Conservation (phyloP, 2,797 vertebrate species). For the Sorex maritimensis region DNA sequence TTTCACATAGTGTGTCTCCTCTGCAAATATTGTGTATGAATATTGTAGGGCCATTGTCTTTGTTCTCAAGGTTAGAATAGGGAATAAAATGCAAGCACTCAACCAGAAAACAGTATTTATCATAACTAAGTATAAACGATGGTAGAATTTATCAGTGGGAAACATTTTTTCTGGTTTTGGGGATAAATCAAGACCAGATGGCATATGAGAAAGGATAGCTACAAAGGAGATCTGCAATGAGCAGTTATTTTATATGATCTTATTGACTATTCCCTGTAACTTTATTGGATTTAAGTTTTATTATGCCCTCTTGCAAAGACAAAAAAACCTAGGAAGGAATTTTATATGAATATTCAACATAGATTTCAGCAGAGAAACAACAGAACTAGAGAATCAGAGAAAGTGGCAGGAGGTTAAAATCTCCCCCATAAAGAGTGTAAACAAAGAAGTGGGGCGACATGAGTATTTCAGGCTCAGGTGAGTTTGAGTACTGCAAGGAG, state of each 20-base stretch:
- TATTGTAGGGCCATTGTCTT: background rate
- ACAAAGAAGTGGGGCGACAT: too few relatives aligned
- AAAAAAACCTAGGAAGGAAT: conserved; percentile 7
- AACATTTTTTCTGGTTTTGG: background rate
- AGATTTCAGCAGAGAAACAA: background rate
- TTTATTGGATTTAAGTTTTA: conserved; percentile 14
- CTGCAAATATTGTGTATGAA: background rate
- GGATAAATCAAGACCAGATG: background rate
- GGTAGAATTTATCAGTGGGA: background rate
- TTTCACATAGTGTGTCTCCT: background rate
- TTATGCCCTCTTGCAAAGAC: conserved; percentile 8
- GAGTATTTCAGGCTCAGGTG: background rate
- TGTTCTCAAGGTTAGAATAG: background rate
- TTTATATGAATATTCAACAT: background rate
- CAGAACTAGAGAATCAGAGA: background rate
- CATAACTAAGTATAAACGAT: background rate
- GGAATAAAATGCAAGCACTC: background rate
- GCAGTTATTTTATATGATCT: background rate
- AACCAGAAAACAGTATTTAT: background rate
- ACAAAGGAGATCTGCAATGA: background rate
- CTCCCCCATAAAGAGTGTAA: background rate
- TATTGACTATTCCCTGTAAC: conserved; percentile 28
- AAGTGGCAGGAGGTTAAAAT: background rate
- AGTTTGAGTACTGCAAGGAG: background rate
- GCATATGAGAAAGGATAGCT: too few relatives aligned